A percentile compares a stretch with the other conserved stretches of the same genome.
These are phyloP conservation scores for Choloepus didactylus DNA, from an alignment of 2,797 vertebrate species.

Conservation along the genomic window DNA sequence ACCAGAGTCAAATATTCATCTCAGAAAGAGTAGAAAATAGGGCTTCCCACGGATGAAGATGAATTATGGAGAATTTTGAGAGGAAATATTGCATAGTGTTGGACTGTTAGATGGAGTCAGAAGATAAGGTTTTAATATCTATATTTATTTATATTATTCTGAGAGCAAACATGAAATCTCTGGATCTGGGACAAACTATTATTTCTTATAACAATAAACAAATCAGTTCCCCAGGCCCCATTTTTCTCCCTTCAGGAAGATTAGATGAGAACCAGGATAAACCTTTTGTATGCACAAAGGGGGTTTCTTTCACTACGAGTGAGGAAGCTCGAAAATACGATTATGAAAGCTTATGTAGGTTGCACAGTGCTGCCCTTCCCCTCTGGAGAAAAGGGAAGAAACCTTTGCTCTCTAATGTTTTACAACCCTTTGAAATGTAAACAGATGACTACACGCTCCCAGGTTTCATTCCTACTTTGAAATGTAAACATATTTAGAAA, in stretches of 20 bases:
- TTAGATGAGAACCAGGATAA: neutral
- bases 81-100: neutral
- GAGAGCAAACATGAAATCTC: neutral
- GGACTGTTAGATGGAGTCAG: neutral
- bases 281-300: neutral
- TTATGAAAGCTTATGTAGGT: neutral
- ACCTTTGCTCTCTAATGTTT: slow-evolving; percentile 13
- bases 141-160: neutral
- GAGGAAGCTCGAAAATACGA: neutral
- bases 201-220: neutral
- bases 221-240: neutral
- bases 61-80: neutral
- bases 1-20: neutral
- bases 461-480: slow-evolving; percentile 1
- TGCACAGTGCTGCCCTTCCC: no score
- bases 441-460: neutral
- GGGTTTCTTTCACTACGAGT: neutral
- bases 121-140: neutral
- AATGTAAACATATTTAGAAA: slow-evolving; percentile 44
- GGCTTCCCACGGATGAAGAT: no score
- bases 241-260: neutral
- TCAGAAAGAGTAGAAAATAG: neutral
- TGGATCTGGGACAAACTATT: neutral
- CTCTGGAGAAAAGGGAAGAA: neutral
- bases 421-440: slow-evolving; percentile 35